These are phyloP conservation scores for Catharus minimus DNA, from an alignment of 2,113 vertebrate genomes.

Conservation along the genomic window DNA sequence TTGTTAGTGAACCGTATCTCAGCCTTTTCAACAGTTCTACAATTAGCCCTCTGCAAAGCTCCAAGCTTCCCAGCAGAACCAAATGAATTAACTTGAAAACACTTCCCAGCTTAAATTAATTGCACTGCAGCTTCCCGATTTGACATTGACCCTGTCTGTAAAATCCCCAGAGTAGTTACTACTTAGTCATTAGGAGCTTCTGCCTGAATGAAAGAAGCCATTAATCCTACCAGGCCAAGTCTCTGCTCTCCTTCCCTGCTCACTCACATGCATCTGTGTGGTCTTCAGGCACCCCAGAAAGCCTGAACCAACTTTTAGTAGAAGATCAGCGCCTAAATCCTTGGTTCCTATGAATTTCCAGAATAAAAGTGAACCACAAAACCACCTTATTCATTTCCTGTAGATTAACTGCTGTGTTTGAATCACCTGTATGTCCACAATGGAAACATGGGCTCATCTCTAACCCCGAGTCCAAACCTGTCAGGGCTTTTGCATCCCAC, in stretches of 20 bases:
- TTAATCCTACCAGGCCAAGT: background rate
- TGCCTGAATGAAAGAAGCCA: background rate
- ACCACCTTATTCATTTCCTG: background rate
- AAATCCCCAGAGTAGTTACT: background rate
- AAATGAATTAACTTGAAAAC: conserved; percentile 40
- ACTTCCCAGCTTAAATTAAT: conserved; percentile 49
- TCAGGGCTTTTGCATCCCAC: background rate
- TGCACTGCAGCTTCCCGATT: conserved; percentile 12
- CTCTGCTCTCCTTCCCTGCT: background rate
- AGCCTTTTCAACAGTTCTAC: conserved; percentile 31
- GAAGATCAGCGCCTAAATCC: background rate
- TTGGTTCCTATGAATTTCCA: background rate
- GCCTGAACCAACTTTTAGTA: background rate
- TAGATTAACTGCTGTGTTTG: background rate
- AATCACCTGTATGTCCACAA: background rate
- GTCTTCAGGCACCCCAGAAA: background rate
- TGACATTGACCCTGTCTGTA: conserved; percentile 34
- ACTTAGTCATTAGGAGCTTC: background rate
- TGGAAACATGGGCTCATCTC: background rate
- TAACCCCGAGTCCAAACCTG: background rate
- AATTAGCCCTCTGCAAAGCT: conserved; percentile 22
- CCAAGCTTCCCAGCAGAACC: conserved; percentile 18
- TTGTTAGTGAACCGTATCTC: conserved; percentile 27
- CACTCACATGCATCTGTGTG: background rate
- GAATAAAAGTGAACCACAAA: background rate